Percentiles rank a stretch among this genome's conserved stretches.
Evolutionary conservation across 2,113 vertebrate species (phyloP).

Genomic region (Menidia beryllina): DNA sequence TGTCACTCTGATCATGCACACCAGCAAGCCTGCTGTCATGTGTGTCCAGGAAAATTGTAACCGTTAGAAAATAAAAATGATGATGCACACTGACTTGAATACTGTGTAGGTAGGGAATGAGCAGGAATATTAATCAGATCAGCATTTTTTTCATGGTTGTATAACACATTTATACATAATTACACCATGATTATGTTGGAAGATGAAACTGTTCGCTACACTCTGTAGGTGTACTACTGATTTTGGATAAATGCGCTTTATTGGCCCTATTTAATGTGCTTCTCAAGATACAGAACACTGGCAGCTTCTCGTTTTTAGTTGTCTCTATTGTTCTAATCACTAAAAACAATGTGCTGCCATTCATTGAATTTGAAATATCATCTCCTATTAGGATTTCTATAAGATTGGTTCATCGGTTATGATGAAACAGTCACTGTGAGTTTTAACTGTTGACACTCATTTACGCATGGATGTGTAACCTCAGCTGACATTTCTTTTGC

Average conservation of each 20-base stretch:
- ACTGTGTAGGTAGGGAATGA: not conserved
- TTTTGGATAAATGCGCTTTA: conserved; percentile 19
- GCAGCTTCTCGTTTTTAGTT: not conserved
- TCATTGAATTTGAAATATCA: not conserved
- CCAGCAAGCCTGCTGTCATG: conserved; percentile 16
- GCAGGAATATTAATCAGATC: conserved; percentile 32
- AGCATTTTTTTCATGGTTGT: conserved; percentile 6
- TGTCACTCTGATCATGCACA: conserved; percentile 31
- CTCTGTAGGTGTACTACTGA: conserved; percentile 1
- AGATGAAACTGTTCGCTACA: not conserved
- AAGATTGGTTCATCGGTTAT: too few relatives aligned
- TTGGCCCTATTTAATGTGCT: conserved; percentile 9
- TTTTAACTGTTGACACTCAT: too few relatives aligned
- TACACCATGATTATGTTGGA: conserved; percentile 8
- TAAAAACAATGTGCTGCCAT: not conserved
- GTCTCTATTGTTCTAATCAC: too few relatives aligned
- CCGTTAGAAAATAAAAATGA: conserved; percentile 11
- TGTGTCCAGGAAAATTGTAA: conserved; percentile 6
- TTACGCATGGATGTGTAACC: too few relatives aligned
- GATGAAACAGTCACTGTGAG: too few relatives aligned
- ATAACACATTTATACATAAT: conserved; percentile 19
- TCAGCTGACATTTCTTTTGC: too few relatives aligned
- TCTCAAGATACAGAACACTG: not conserved
- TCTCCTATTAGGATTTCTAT: too few relatives aligned
- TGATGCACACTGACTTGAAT: conserved; percentile 25